Conservation (phyloP, 2,113 vertebrate species). For the Epinephelus cyanopodus region DNA sequence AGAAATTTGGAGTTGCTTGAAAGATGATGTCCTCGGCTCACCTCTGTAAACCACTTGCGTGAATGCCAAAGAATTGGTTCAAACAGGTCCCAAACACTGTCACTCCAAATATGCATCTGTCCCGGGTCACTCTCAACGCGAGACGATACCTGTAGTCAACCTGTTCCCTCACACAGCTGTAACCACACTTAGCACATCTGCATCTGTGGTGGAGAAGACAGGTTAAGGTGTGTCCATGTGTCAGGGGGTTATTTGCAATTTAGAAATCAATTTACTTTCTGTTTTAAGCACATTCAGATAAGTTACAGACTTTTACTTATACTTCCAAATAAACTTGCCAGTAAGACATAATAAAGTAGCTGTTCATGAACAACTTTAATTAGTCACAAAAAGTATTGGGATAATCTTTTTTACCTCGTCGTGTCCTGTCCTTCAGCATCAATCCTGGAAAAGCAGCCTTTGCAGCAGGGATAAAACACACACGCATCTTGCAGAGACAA, state of each 20-base stretch:
- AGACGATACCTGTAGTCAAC: constrained; percentile 81
- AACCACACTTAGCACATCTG: constrained; percentile 78
- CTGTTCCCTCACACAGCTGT: constrained; percentile 63
- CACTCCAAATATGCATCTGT: constrained; percentile 74
- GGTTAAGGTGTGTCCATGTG: not conserved
- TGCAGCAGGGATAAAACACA: constrained; percentile 80
- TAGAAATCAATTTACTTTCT: not conserved
- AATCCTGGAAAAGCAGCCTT: constrained; percentile 75
- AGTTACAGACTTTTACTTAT: not conserved
- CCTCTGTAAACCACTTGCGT: constrained; percentile 80
- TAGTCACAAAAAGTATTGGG: not conserved
- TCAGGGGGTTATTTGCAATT: no score
- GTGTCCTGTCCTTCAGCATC: constrained; percentile 46
- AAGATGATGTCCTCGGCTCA: constrained; percentile 26
- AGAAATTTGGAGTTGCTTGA: not conserved
- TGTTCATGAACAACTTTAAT: not conserved
- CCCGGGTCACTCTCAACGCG: constrained; percentile 73
- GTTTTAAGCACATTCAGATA: not conserved
- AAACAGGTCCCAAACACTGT: constrained; percentile 82
- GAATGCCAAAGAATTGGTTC: constrained; percentile 80
- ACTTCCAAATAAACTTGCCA: not conserved
- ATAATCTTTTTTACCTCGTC: constrained; percentile 53
- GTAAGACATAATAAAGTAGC: not conserved
- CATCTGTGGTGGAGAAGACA: constrained; percentile 42
- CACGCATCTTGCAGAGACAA: constrained; percentile 69